Base-by-base conservation (phyloP, 1,140 invertebrate genomes). In the Philotrypesis tridentata region DNA sequence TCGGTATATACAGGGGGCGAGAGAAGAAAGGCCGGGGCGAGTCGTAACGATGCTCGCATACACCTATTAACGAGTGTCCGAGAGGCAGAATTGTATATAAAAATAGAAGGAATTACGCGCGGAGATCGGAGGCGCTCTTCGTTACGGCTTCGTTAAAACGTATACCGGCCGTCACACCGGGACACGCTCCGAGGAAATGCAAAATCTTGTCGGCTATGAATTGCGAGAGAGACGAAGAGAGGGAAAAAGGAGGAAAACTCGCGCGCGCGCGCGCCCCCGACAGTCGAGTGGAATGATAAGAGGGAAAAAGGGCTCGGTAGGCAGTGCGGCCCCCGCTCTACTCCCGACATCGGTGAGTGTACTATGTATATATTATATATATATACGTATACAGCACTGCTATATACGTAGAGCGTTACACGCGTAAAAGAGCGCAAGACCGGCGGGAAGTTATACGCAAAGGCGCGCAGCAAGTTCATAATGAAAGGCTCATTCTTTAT, bases 401-500 rank as follows among this genome's bases (percentile, higher is more conserved):
- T 37, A 3, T 37, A 37, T 37, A 37, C 33, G 33, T 37, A 37
- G 1, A 27, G 11, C n/a, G n/a, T n/a, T n/a, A n/a, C n/a, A n/a
- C n/a, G n/a, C n/a, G n/a, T n/a, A n/a, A 31, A 48, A 60, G 27
- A 29, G 29, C 48, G 73, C 17, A 25, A 43, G 40, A 43, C 40
- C n/a, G 33, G 60, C 11, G 48, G 65, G 33, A 80, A 85, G 80
- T n/a, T n/a, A 83, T 9, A 17, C 48, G 48, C 48, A 55, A 55
- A 55, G 81, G 43, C 63, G 68, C 55, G 68, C 55, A 71, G 81
- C 65, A 61, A 80, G 74, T 88, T 84, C 85, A 89, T 89, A 88
- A 89, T 84, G 79, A 84, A 82, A 73, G 85, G 84, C 88, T 88
- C 85, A 85, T 88, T 86, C 84, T 86, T 89, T 88, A 87, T 83